A percentile compares a stretch with the other conserved stretches of the same genome.
Evolutionary conservation across 2,888 invertebrate species (phyloP).

Genomic region (Drosophila silvestris): DNA sequence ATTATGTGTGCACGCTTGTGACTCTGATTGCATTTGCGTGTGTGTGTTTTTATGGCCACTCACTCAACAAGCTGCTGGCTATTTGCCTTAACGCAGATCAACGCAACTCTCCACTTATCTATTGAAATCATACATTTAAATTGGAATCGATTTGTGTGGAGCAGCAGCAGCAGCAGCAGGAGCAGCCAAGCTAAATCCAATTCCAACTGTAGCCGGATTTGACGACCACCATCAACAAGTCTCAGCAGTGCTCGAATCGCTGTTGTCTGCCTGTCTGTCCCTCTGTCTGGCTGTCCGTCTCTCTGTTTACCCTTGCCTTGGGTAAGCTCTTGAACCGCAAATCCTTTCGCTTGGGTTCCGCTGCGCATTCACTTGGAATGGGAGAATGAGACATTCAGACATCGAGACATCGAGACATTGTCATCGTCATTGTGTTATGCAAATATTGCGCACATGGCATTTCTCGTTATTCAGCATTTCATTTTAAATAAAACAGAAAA

Average conservation of each 20-base stretch:
- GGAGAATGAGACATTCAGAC: not conserved
- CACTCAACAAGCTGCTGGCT: conserved; percentile 38
- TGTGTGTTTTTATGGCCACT: conserved; percentile 37
- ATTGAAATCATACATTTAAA: conserved; percentile 71
- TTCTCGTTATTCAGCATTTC: conserved; percentile 15
- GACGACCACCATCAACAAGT: conserved; percentile 71
- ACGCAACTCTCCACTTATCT: conserved; percentile 37
- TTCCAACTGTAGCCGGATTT: conserved; percentile 28
- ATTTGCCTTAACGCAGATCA: conserved; percentile 10
- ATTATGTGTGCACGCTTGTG: conserved; percentile 52
- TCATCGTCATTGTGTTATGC: conserved; percentile 62
- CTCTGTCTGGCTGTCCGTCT: not conserved
- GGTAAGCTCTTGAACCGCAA: conserved; percentile 69
- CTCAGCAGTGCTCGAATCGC: conserved; percentile 11
- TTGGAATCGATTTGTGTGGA: conserved; percentile 64
- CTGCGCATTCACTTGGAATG: conserved; percentile 54
- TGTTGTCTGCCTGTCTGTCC: not conserved
- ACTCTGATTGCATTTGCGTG: conserved; percentile 6
- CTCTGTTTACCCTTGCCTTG: conserved; percentile 20
- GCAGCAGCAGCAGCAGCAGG: not conserved
- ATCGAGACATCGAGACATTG: conserved; percentile 52
- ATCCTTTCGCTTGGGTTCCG: conserved; percentile 50
- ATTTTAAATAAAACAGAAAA: conserved; percentile 30
- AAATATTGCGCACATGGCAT: conserved; percentile 65
- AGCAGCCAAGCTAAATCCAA: conserved; percentile 12